phyloP scores from a whole-genome alignment of 2,888 invertebrate species.

The Heliconius charithonia region DNA sequence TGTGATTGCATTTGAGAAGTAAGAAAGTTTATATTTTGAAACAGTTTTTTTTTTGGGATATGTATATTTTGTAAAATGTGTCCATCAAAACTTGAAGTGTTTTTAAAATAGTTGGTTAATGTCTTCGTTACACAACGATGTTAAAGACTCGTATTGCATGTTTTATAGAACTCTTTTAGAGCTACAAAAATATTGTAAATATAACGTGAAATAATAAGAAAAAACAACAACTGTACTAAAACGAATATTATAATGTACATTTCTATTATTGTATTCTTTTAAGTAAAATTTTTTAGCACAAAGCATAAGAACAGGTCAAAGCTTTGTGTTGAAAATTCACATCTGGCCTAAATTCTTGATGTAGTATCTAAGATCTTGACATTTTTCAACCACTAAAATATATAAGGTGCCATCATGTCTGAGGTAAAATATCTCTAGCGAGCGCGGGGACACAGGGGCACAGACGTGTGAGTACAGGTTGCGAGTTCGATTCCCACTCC shows the following conservation, averaged over 20 bases:
- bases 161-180: too few relatives aligned
- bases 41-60: too few relatives aligned
- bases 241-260: neutral
- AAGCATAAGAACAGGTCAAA: slow-evolving; percentile 19
- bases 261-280: slow-evolving; percentile 3
- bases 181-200: neutral
- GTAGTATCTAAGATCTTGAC: neutral
- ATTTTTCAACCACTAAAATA: neutral
- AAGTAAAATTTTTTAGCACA: neutral
- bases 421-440: neutral
- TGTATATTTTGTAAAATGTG: too few relatives aligned
- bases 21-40: too few relatives aligned
- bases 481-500: neutral
- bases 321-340: slow-evolving; percentile 17
- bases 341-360: slow-evolving; percentile 7
- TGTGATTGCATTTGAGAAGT: too few relatives aligned
- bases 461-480: neutral
- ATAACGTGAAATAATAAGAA: neutral
- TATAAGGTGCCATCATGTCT: neutral
- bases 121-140: too few relatives aligned
- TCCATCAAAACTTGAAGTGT: too few relatives aligned
- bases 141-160: too few relatives aligned
- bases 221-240: neutral
- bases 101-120: too few relatives aligned
- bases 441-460: too few relatives aligned